phyloP scores from a whole-genome alignment of 2,797 vertebrate genomes.

The Rallus crepitans region DNA sequence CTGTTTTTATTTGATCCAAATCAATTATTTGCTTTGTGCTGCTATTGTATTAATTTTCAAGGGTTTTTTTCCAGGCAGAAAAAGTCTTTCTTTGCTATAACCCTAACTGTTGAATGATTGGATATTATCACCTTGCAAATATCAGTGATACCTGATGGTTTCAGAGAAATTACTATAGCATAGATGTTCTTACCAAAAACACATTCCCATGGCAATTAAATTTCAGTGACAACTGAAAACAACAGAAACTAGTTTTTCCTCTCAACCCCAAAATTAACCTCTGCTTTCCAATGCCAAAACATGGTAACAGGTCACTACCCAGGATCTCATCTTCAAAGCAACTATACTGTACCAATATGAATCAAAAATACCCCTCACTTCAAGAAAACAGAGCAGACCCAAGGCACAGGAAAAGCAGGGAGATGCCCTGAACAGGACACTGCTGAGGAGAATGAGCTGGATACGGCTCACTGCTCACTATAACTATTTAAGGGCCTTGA shows the following conservation, averaged over 20 bases:
- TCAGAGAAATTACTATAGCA: not conserved
- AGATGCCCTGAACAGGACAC: not conserved
- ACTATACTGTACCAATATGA: not conserved
- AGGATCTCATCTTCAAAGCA: not conserved
- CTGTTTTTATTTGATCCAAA: not conserved
- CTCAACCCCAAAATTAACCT: not conserved
- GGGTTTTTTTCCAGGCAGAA: not conserved
- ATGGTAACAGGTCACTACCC: not conserved
- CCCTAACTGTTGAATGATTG: not conserved
- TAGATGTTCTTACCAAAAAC: not conserved
- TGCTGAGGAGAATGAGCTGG: not conserved
- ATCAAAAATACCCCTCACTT: not conserved
- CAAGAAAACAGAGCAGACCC: not conserved
- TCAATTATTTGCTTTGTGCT: not conserved
- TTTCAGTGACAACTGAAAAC: not conserved
- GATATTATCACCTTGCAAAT: not conserved
- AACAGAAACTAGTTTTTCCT: not conserved
- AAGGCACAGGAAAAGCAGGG: not conserved
- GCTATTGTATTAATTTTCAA: not conserved
- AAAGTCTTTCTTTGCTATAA: not conserved
- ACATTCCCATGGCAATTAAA: not conserved
- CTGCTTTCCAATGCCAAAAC: not conserved
- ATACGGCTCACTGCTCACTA: not conserved
- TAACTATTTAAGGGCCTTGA: not conserved
- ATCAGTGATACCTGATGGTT: not conserved